Evolutionary conservation across 2,113 vertebrate genomes (phyloP), one percentile per base, ranked within the genome.

Genomic region (Chionomys nivalis): DNA sequence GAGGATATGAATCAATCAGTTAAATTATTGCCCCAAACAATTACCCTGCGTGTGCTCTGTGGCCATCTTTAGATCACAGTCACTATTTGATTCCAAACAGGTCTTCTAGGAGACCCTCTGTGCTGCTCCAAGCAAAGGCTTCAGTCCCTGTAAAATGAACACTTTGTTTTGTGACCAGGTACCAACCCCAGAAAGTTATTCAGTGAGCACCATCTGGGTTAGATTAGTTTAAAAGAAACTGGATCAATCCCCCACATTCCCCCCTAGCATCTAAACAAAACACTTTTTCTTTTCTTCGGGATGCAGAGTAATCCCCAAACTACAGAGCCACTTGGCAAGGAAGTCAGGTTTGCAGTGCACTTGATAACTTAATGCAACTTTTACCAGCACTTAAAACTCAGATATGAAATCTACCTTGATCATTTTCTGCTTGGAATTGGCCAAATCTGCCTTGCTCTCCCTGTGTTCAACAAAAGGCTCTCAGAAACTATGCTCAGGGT

Each of bases 381-480:
- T 95, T 87, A 97, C 93, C 92, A 95, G 96, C 96, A 89, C 96
- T 98, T 96, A 97, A 97, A 98, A 98, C 91, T 93, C 93, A 94
- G 93, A 73, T 90, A 94, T 91, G 96, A 97, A 97, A 98, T 97
- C 94, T 96, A 98, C 90, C 94, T 0, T 92, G 96, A 98, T 97
- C 98, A 96, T 97, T 73, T 98, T 96, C 98, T 97, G 95, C 90
- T 90, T 87, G 87, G 93, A 98, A 96, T 89, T 97, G 97, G 97
- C 98, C 96, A 90, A 98, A 97, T 97, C 97, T 97, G 98, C 95
- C 94, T 98, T 97, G 97, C 96, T 94, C 87, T 65, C 96, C 94
- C 90, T 70, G 90, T 0, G 73, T 21, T 58, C 96, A 97, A 98
- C 98, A 98, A 98, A 98, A 98, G 97, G 87, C 92, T 97, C 96